A percentile compares a stretch with the other conserved stretches of the same genome.
phyloP scores from a whole-genome alignment of 2,797 vertebrate species.

The Psittacula echo region DNA sequence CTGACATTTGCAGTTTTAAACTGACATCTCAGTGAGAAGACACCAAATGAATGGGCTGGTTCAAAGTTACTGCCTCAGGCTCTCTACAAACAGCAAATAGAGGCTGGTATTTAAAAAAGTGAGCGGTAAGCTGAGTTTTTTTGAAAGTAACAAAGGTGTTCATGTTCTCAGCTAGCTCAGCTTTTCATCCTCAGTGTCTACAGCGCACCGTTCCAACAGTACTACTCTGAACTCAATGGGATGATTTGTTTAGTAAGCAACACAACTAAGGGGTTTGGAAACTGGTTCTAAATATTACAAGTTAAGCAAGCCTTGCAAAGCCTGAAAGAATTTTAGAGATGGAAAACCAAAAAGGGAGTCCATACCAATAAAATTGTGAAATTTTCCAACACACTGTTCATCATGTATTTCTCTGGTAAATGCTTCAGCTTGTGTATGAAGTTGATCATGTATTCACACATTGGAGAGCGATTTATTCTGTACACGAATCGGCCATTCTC shows the following conservation, averaged over 20 bases:
- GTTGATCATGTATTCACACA: conserved; percentile 99
- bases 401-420: conserved; percentile 99
- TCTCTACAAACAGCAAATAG: neutral
- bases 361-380: conserved; percentile 99
- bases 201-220: neutral
- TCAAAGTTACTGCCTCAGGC: conserved; percentile 32
- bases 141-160: neutral
- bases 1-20: neutral
- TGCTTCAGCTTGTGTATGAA: conserved; percentile 99
- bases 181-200: conserved; percentile 14
- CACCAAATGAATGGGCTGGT: neutral
- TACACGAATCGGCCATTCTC: conserved; percentile 98
- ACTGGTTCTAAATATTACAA: neutral
- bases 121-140: neutral
- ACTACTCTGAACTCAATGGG: neutral
- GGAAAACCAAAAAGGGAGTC: neutral
- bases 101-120: neutral
- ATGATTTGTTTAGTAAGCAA: neutral
- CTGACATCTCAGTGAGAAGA: neutral
- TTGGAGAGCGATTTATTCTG: conserved; percentile 97
- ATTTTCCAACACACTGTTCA: conserved; percentile 99
- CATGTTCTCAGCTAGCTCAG: neutral
- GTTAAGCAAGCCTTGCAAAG: neutral
- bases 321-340: neutral
- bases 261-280: neutral